Conservation (phyloP, 2,888 invertebrate genomes). For the Stenurella melanura region DNA sequence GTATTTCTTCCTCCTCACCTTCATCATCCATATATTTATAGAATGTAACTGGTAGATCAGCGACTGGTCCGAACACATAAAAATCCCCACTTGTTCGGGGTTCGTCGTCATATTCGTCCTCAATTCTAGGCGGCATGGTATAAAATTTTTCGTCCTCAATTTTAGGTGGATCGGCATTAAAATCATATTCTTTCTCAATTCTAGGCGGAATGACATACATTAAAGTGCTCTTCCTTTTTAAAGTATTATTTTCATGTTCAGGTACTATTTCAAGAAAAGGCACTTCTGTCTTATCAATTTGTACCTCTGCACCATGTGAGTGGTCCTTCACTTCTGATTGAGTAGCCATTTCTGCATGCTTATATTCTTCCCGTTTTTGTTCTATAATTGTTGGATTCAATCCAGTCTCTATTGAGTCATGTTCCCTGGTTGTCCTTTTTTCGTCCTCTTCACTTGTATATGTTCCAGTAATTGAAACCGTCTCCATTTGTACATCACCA, state of each 20-base stretch:
- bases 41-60: background rate
- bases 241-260: too few relatives aligned
- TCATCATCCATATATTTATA: slow-evolving; percentile 29
- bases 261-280: background rate
- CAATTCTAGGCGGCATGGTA: background rate
- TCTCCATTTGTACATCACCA: background rate
- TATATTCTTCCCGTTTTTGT: background rate
- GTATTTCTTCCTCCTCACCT: background rate
- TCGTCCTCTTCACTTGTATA: background rate
- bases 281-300: background rate
- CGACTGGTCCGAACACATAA: background rate
- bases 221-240: too few relatives aligned
- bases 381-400: too few relatives aligned
- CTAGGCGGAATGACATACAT: background rate
- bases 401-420: too few relatives aligned
- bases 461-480: too few relatives aligned
- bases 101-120: background rate
- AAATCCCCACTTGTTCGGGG: background rate
- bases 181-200: background rate
- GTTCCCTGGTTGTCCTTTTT: too few relatives aligned
- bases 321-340: too few relatives aligned
- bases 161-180: background rate
- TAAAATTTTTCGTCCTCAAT: too few relatives aligned
- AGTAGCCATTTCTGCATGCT: background rate
- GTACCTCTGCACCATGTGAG: background rate